Evolutionary conservation across 2,113 vertebrate species (phyloP).

Genomic region (Hymenochirus boettgeri): DNA sequence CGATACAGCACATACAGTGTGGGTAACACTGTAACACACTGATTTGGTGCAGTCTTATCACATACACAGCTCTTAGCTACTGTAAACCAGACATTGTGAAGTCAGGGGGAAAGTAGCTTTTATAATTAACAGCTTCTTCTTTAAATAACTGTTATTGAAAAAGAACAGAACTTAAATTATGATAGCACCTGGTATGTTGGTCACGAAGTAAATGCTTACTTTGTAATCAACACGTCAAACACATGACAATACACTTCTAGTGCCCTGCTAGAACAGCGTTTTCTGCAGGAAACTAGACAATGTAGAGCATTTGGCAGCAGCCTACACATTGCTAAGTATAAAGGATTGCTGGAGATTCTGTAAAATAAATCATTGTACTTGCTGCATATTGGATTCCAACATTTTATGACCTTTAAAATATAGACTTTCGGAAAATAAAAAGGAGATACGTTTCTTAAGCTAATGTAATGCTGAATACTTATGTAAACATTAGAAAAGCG

Average conservation of each 20-base stretch:
- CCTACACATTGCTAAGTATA: constrained; percentile 48
- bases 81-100: no score
- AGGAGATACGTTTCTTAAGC: no score
- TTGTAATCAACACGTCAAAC: constrained; percentile 58
- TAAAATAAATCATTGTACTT: no score
- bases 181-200: constrained; percentile 61
- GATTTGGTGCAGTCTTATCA: no score
- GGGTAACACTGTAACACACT: no score
- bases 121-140: constrained; percentile 16
- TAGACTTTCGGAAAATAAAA: no score
- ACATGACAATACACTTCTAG: constrained; percentile 58
- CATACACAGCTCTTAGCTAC: no score
- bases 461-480: no score
- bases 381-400: no score
- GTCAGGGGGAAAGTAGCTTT: constrained; percentile 5
- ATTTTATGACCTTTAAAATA: no score
- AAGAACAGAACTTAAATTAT: constrained; percentile 53
- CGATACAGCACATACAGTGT: no score
- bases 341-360: constrained; percentile 33
- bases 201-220: constrained; percentile 52
- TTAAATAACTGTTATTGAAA: constrained; percentile 42
- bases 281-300: constrained; percentile 59
- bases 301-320: constrained; percentile 53
- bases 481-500: no score
- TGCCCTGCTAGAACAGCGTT: constrained; percentile 44